Evolutionary conservation across 2,113 vertebrate species (phyloP).

Genomic region (Conger conger): DNA sequence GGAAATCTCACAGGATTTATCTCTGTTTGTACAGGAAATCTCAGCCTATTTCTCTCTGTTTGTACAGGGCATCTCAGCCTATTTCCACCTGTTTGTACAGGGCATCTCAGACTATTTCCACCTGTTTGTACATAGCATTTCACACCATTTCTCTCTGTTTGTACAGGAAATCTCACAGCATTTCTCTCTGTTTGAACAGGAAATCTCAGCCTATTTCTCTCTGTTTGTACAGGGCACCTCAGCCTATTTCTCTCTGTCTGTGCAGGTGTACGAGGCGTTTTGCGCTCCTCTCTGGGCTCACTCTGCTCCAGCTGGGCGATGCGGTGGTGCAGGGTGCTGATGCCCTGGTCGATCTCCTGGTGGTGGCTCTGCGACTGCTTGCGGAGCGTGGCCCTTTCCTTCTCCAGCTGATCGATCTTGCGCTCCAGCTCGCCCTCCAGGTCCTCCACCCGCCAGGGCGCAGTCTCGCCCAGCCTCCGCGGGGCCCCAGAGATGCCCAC

Average conservation of each 20-base stretch:
- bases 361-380: constrained; percentile 77
- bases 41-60: too few relatives aligned
- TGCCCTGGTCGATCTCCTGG: constrained; percentile 84
- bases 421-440: constrained; percentile 89
- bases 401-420: constrained; percentile 88
- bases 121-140: too few relatives aligned
- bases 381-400: constrained; percentile 78
- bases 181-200: too few relatives aligned
- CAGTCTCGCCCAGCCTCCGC: constrained; percentile 54
- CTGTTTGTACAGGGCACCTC: not conserved
- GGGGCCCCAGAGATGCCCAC: constrained; percentile 40
- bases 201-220: too few relatives aligned
- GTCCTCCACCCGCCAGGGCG: constrained; percentile 84
- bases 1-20: too few relatives aligned
- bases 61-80: too few relatives aligned
- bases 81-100: too few relatives aligned
- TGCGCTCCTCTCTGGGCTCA: constrained; percentile 63
- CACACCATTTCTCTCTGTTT: too few relatives aligned
- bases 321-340: constrained; percentile 80
- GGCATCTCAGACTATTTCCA: too few relatives aligned
- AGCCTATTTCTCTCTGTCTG: not conserved
- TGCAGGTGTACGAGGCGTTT: too few relatives aligned
- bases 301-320: constrained; percentile 85
- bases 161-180: too few relatives aligned
- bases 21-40: too few relatives aligned